Percentiles rank a stretch among this genome's conserved stretches.
Evolutionary conservation across 2,113 vertebrate species (phyloP).

Genomic region (Pluvialis apricaria): DNA sequence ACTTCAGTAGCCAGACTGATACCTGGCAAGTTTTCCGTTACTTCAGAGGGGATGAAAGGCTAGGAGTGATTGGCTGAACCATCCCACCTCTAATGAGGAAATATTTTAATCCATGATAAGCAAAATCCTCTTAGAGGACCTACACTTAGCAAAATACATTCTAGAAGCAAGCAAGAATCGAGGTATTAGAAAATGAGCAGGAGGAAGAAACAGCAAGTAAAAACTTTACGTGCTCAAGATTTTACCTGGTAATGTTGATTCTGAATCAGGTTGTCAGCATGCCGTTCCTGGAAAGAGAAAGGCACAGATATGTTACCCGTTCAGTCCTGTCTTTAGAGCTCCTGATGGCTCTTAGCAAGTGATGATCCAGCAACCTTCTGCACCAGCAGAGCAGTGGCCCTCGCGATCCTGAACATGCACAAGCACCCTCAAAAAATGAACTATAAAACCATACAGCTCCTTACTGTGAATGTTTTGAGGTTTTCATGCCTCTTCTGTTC

Average conservation of each 20-base stretch:
- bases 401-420: accelerated
- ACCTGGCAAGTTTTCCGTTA: neutral
- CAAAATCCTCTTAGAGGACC: neutral
- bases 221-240: neutral
- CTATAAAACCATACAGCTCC: neutral
- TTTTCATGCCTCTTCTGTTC: conserved; percentile 86
- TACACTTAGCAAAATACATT: neutral
- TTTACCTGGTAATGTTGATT: conserved; percentile 96
- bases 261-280: conserved; percentile 92
- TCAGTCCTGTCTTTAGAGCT: neutral
- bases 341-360: neutral
- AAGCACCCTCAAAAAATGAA: neutral
- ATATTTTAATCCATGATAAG: conserved; percentile 1
- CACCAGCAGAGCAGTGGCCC: neutral
- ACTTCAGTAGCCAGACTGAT: neutral
- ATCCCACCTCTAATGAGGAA: neutral
- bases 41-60: neutral
- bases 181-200: neutral
- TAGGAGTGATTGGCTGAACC: neutral
- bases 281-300: conserved; percentile 84
- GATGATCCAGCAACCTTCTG: neutral
- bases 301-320: neutral
- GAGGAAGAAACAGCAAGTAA: neutral
- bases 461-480: conserved; percentile 90
- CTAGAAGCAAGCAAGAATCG: neutral